A percentile compares a stretch with the other conserved stretches of the same genome.
phyloP scores from a whole-genome alignment of 2,888 invertebrate genomes.

The Rhopalosiphum nymphaeae region DNA sequence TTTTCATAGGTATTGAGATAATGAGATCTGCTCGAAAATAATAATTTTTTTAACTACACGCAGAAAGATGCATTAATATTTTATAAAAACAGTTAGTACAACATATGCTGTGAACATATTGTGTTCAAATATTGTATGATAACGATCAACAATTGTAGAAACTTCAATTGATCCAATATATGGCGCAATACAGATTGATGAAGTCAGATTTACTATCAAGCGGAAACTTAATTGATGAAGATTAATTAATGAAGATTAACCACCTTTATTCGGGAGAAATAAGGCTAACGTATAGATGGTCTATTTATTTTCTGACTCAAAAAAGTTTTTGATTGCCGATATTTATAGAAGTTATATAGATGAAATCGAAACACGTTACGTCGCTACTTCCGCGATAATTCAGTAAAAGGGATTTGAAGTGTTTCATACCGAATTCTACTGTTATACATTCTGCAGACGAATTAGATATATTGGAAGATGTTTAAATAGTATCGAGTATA shows the following conservation, averaged over 20 bases:
- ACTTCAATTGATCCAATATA: not conserved
- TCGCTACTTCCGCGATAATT: not conserved
- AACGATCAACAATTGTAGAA: not conserved
- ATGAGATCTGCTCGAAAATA: not conserved
- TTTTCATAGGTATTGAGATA: no score
- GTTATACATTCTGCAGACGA: not conserved
- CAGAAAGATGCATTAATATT: not conserved
- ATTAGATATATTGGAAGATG: no score
- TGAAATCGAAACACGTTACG: not conserved
- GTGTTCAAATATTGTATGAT: not conserved
- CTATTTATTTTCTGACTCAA: not conserved
- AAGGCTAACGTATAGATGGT: not conserved
- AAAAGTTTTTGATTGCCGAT: not conserved
- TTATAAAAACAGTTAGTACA: not conserved
- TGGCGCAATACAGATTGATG: not conserved
- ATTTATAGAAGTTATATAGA: not conserved
- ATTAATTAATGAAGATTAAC: not conserved
- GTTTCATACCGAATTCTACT: not conserved
- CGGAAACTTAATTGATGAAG: not conserved
- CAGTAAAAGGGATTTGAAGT: not conserved
- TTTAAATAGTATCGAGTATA: no score
- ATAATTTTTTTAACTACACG: not conserved
- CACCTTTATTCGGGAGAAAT: not conserved
- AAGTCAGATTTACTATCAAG: not conserved
- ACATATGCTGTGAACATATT: not conserved